Evolutionary conservation across 23 tunicate genomes (phyloP).

Genomic region (Clavelina lepadiformis): DNA sequence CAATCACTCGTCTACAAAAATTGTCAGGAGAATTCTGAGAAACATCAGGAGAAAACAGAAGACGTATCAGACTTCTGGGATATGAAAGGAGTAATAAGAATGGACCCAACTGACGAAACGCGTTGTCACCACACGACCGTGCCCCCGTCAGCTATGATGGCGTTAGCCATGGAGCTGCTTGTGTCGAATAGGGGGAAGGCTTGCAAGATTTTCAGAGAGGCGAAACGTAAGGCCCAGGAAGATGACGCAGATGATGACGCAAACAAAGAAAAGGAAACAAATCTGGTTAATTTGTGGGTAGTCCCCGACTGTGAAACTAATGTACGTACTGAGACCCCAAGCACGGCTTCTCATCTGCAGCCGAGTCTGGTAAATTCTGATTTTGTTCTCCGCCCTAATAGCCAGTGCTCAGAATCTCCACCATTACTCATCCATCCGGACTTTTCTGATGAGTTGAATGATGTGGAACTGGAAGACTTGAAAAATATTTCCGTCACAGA

Average conservation of each 20-base stretch:
- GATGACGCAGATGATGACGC: constrained; percentile 1
- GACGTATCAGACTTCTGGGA: constrained; percentile 16
- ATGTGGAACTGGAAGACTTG: constrained; percentile 15
- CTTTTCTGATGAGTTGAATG: background rate
- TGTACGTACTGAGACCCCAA: constrained; percentile 7
- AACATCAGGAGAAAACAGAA: background rate
- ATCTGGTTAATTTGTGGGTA: constrained; percentile 61
- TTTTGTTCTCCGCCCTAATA: constrained; percentile 17
- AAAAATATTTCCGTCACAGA: constrained; percentile 43
- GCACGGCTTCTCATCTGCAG: constrained; percentile 65
- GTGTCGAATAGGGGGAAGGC: constrained; percentile 71
- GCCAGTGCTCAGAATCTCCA: background rate
- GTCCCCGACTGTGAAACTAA: constrained; percentile 30
- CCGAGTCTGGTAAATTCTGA: constrained; percentile 38
- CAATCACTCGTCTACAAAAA: too few species aligned
- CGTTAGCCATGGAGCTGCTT: constrained; percentile 77
- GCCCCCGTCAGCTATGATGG: constrained; percentile 84
- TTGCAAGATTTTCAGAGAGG: constrained; percentile 48
- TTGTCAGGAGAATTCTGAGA: too few species aligned
- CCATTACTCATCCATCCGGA: constrained; percentile 1
- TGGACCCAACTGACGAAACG: constrained; percentile 39
- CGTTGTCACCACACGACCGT: constrained; percentile 67
- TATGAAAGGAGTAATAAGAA: constrained; percentile 41
- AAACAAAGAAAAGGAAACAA: constrained; percentile 25
- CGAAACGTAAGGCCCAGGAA: constrained; percentile 25